Conservation (phyloP, 2,113 vertebrate species). For the Aepyceros melampus region DNA sequence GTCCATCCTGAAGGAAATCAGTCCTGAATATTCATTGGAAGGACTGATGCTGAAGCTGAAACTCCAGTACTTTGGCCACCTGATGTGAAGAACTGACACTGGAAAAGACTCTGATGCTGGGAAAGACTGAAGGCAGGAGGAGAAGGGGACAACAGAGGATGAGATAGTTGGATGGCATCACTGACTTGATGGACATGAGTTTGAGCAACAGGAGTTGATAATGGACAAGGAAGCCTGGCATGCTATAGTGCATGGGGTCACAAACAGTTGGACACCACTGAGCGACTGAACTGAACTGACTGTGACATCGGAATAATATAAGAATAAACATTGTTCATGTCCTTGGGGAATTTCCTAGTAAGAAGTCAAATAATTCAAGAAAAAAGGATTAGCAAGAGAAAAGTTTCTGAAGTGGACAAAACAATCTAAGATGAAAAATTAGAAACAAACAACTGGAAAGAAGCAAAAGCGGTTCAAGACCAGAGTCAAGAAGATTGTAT, state of each 20-base stretch:
- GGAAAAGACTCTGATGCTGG: not conserved
- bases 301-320: not conserved
- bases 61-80: not conserved
- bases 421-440: not conserved
- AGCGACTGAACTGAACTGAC: not conserved
- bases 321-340: not conserved
- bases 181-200: not conserved
- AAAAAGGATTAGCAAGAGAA: not conserved
- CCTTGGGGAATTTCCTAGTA: not conserved
- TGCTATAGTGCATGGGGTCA: not conserved
- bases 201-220: not conserved
- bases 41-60: not conserved
- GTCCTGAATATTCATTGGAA: not conserved
- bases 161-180: not conserved
- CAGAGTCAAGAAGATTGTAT: not conserved
- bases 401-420: not conserved
- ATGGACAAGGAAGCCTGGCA: not conserved
- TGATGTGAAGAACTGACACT: not conserved
- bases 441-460: conserved; percentile 21
- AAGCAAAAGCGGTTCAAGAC: conserved; percentile 23
- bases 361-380: not conserved
- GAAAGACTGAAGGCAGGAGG: not conserved
- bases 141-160: not conserved
- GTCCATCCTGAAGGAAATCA: not conserved
- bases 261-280: not conserved